Base-by-base conservation (phyloP, 2,797 vertebrate species). In the Parotocinclus haroldoi region DNA sequence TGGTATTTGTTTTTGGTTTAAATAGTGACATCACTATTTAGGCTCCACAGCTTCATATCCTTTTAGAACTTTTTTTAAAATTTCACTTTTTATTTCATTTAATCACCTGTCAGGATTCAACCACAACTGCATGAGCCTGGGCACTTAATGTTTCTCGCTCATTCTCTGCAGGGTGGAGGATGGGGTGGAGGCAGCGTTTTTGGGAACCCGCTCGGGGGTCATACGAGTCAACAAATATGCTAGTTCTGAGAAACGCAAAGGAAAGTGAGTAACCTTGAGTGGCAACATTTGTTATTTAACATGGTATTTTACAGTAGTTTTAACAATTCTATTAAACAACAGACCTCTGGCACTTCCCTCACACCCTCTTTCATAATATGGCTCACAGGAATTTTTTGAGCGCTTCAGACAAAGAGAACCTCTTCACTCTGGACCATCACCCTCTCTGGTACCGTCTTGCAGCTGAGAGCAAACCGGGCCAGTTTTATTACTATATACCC, bases 401-500 rank as follows among this genome's bases (percentile, higher is more conserved):
- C 0, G 61, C 76, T 0, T 71, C 72, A 0, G 93, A 99, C 10
- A 93, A 94, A 74, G 83, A 84, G 58, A 97, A 92, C 71, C 80
- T 95, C 70, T 99, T 96, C 85, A 97, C 95, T 40, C 80, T 94
- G 72, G 95, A 96, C 71, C 93, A 93, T 80, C 98, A 97, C 75
- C 96, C 96, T 0, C 86, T 97, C 68, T 99, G 96, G 96, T 99
- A 98, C 81, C 93, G 96, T 0, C 83, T 95, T 66, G 95, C 96
- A 0, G 91, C 91, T 0, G 94, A 96, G 68, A 92, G 93, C 67
- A 85, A 89, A 10, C 82, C 93, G 0, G 96, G 96, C 18, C 92
- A 84, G 76, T 98, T 98, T 83, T 87, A 88, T 76, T 98, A 93
- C 81, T 94, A 90, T 72, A 78, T 93, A 14, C 77, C 85, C 0